Evolutionary conservation across 2,888 invertebrate genomes (phyloP).

Genomic region (Pandemis cinnamomeana): DNA sequence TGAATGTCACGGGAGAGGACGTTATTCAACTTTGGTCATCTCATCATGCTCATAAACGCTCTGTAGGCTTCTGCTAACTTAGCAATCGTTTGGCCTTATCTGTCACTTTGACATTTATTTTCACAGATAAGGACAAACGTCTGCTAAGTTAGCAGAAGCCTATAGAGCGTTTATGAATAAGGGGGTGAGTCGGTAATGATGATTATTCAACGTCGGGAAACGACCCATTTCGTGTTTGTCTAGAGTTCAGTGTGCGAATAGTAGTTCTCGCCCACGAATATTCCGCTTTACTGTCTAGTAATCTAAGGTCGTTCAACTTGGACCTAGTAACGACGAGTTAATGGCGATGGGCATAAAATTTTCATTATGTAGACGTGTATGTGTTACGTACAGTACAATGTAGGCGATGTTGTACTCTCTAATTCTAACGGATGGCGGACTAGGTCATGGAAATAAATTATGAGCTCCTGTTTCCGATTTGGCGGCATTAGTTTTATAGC

Average conservation of each 20-base stretch:
- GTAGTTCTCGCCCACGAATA: slow-evolving; percentile 16
- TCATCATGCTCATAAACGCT: too few relatives aligned
- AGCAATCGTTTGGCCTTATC: too few relatives aligned
- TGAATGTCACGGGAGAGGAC: too few relatives aligned
- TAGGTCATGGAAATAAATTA: slow-evolving; percentile 33
- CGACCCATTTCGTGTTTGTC: neutral
- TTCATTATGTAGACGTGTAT: slow-evolving; percentile 10
- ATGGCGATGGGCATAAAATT: slow-evolving; percentile 22
- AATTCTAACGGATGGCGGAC: slow-evolving; percentile 28
- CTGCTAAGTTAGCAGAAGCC: too few relatives aligned
- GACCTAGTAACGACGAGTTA: slow-evolving; percentile 29
- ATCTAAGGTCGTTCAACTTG: slow-evolving; percentile 36
- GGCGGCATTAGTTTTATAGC: neutral
- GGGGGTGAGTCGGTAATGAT: neutral
- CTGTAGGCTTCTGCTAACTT: too few relatives aligned
- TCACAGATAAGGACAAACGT: too few relatives aligned
- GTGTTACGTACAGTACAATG: neutral
- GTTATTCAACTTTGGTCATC: too few relatives aligned
- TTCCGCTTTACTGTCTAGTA: slow-evolving; percentile 14
- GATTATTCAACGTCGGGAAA: neutral
- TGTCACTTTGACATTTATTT: too few relatives aligned
- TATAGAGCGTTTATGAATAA: too few relatives aligned
- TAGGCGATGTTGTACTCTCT: neutral
- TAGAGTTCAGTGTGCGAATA: neutral
- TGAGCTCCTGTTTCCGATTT: slow-evolving; percentile 21